Percentiles rank a stretch among this genome's conserved stretches.
phyloP scores from a whole-genome alignment of 2,888 invertebrate genomes.

The Tetanocera ferruginea region DNA sequence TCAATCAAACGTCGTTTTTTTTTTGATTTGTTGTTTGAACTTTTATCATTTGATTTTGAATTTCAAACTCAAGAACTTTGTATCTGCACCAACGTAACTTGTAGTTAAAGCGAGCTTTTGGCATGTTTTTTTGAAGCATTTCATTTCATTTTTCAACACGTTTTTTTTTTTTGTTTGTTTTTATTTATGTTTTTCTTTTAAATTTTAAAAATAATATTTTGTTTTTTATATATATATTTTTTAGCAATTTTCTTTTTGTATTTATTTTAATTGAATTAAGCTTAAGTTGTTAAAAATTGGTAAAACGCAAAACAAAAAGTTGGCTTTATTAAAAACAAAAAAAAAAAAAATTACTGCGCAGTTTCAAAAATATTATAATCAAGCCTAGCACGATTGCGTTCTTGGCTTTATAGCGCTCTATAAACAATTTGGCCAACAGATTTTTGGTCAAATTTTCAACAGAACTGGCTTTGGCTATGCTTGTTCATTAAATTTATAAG shows the following conservation, averaged over 20 bases:
- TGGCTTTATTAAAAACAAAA: not conserved
- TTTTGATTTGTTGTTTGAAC: not conserved
- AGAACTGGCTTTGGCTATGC: too few species aligned
- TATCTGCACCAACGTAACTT: slow-evolving; percentile 18
- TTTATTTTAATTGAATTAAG: not conserved
- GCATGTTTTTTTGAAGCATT: slow-evolving; percentile 20
- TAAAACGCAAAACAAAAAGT: slow-evolving; percentile 3
- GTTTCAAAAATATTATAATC: not conserved
- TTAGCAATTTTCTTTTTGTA: not conserved
- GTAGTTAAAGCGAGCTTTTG: slow-evolving; percentile 16
- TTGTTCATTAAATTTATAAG: too few species aligned
- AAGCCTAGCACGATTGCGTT: too few species aligned
- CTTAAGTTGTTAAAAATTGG: slow-evolving; percentile 34
- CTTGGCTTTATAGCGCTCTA: too few species aligned
- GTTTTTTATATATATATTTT: not conserved
- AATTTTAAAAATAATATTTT: not conserved
- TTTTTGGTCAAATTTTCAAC: too few species aligned
- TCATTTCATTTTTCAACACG: not conserved
- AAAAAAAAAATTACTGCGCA: not conserved
- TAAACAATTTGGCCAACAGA: too few species aligned
- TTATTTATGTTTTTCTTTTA: not conserved
- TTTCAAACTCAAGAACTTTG: not conserved
- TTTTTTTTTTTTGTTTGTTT: not conserved
- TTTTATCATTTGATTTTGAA: not conserved
- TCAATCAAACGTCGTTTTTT: not conserved